Evolutionary conservation across 2,113 vertebrate species (phyloP).

Genomic region (Arizona elegans): DNA sequence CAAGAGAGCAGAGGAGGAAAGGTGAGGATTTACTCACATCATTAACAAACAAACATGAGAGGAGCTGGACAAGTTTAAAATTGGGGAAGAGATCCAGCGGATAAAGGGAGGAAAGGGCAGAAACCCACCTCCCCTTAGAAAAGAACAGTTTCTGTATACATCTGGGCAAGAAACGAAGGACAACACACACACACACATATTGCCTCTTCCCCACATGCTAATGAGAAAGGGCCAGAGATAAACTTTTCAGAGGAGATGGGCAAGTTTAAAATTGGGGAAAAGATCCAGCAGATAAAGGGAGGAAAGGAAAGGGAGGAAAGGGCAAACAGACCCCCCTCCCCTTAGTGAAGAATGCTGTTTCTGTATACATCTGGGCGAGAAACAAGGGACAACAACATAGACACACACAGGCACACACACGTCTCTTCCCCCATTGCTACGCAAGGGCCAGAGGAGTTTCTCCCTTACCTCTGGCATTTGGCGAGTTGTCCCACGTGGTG

Average conservation of each 20-base stretch:
- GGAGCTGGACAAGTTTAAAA: too few relatives aligned
- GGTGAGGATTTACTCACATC: slow-evolving; percentile 82
- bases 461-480: too few relatives aligned
- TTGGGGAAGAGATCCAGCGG: too few relatives aligned
- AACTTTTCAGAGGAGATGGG: slow-evolving; percentile 68
- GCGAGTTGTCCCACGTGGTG: too few relatives aligned
- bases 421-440: slow-evolving; percentile 58
- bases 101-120: too few relatives aligned
- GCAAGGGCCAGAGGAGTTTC: too few relatives aligned
- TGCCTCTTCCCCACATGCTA: too few relatives aligned
- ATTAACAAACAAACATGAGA: slow-evolving; percentile 72
- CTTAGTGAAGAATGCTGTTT: slow-evolving; percentile 60
- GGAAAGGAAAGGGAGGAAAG: not conserved
- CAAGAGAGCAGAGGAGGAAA: not conserved
- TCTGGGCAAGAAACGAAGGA: too few relatives aligned
- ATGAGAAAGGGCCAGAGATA: too few relatives aligned
- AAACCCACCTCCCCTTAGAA: too few relatives aligned
- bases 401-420: not conserved
- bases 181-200: too few relatives aligned
- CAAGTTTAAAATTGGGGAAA: slow-evolving; percentile 84
- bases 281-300: slow-evolving; percentile 74
- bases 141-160: too few relatives aligned
- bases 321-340: not conserved
- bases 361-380: slow-evolving; percentile 69
- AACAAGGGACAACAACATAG: slow-evolving; percentile 61